phyloP scores from a whole-genome alignment of 2,113 vertebrate genomes.

The Microcebus jonahi region DNA sequence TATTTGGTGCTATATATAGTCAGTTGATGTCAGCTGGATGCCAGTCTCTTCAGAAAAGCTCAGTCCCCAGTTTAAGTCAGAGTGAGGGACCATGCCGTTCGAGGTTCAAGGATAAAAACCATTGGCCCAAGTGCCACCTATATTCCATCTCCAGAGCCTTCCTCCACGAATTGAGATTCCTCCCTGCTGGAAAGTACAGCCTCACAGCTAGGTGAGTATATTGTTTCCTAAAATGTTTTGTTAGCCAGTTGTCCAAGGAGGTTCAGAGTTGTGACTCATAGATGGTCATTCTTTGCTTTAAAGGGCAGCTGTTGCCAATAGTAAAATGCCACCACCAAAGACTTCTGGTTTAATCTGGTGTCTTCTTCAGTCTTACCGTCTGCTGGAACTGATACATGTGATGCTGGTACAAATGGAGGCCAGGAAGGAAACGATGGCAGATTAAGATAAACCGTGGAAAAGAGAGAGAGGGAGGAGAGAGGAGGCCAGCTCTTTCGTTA shows the following conservation, averaged over 20 bases:
- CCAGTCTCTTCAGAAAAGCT: conserved; percentile 89
- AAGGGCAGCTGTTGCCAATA: conserved; percentile 54
- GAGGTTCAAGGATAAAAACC: conserved; percentile 85
- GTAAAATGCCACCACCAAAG: conserved; percentile 59
- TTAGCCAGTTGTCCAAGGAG: conserved; percentile 77
- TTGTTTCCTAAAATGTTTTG: conserved; percentile 81
- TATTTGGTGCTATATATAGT: conserved; percentile 95
- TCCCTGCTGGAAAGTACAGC: conserved; percentile 72
- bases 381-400: conserved; percentile 52
- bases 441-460: neutral
- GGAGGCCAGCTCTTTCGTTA: neutral
- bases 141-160: conserved; percentile 79
- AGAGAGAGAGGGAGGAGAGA: neutral
- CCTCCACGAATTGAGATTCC: conserved; percentile 74
- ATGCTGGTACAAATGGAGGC: neutral
- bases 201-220: conserved; percentile 84
- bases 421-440: conserved; percentile 2
- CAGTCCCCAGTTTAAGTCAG: conserved; percentile 87
- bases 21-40: conserved; percentile 97
- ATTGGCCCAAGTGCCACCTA: conserved; percentile 81
- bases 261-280: conserved; percentile 68
- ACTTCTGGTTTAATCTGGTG: conserved; percentile 39
- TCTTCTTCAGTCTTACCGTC: conserved; percentile 48
- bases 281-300: conserved; percentile 63
- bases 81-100: conserved; percentile 86